Conservation (phyloP, 2,797 vertebrate genomes). For the Euthynnus affinis region DNA sequence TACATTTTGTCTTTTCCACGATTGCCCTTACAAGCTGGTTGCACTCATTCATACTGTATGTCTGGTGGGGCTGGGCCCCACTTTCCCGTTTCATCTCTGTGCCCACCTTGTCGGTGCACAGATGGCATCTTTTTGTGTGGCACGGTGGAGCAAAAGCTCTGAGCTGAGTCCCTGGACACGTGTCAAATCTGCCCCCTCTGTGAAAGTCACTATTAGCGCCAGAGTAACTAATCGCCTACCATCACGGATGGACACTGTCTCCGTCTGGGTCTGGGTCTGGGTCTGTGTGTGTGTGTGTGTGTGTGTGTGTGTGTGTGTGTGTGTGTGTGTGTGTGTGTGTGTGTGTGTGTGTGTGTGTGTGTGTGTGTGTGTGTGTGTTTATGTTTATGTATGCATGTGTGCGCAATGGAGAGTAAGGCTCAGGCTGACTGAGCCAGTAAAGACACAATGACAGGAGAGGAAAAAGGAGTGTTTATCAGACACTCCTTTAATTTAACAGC, state of each 20-base stretch:
- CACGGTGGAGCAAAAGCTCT: slow-evolving; percentile 60
- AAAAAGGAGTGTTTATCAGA: not conserved
- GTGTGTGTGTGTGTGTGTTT: slow-evolving; percentile 16
- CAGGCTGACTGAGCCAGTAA: slow-evolving; percentile 12
- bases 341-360: slow-evolving; percentile 30
- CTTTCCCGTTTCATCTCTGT: slow-evolving; percentile 60
- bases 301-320: slow-evolving; percentile 34
- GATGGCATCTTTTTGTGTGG: slow-evolving; percentile 78
- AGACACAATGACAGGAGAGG: slow-evolving; percentile 5
- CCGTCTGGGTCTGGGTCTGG: slow-evolving; percentile 31
- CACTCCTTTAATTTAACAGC: not conserved
- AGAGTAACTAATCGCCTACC: slow-evolving; percentile 67
- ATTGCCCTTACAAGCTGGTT: slow-evolving; percentile 41
- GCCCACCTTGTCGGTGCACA: slow-evolving; percentile 75
- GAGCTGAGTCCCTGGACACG: slow-evolving; percentile 70
- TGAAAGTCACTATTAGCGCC: slow-evolving; percentile 76
- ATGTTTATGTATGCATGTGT: slow-evolving; percentile 30
- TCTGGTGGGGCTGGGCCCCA: slow-evolving; percentile 48
- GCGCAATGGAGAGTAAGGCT: slow-evolving; percentile 32
- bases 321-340: slow-evolving; percentile 22
- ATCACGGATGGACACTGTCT: slow-evolving; percentile 59
- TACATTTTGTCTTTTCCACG: slow-evolving; percentile 43
- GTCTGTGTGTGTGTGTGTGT: slow-evolving; percentile 23
- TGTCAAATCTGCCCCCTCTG: slow-evolving; percentile 75
- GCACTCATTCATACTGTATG: slow-evolving; percentile 28